A percentile compares a stretch with the other conserved stretches of the same genome.
These are phyloP conservation scores for Helicoverpa zea DNA, from an alignment of 1,140 invertebrate genomes.

Conservation along the genomic window DNA sequence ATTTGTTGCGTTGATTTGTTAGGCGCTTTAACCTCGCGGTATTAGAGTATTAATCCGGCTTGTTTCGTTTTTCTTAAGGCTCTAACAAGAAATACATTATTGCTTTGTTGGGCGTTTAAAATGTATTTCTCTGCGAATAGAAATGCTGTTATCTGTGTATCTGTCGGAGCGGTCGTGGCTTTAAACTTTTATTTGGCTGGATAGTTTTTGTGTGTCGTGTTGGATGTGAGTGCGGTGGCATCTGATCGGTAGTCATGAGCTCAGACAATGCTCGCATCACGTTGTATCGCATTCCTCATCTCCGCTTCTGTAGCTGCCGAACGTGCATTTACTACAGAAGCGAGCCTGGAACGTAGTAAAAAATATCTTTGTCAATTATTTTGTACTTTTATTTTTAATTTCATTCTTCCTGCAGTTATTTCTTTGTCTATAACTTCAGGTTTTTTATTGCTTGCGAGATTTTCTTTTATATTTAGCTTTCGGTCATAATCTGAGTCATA, in stretches of 20 bases:
- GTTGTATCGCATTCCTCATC: conserved; percentile 59
- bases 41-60: conserved; percentile 43
- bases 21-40: conserved; percentile 72
- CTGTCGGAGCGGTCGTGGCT: conserved; percentile 45
- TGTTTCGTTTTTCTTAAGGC: conserved; percentile 34
- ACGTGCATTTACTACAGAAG: conserved; percentile 50
- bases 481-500: not conserved
- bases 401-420: not conserved
- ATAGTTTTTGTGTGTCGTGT: conserved; percentile 43
- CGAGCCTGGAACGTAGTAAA: conserved; percentile 29
- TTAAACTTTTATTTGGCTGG: conserved; percentile 44
- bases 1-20: conserved; percentile 85
- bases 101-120: conserved; percentile 37
- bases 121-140: conserved; percentile 42
- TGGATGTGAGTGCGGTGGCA: conserved; percentile 45
- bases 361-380: conserved; percentile 15
- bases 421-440: not conserved
- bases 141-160: conserved; percentile 45
- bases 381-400: conserved; percentile 5
- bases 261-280: conserved; percentile 61
- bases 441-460: not conserved
- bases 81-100: conserved; percentile 37
- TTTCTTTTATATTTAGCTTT: not conserved
- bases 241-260: conserved; percentile 53
- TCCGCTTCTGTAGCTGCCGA: conserved; percentile 53